Percentiles rank a stretch among this genome's conserved stretches.
These are phyloP conservation scores for Hypanus sabinus DNA, from an alignment of 2,113 vertebrate species.

Conservation along the genomic window DNA sequence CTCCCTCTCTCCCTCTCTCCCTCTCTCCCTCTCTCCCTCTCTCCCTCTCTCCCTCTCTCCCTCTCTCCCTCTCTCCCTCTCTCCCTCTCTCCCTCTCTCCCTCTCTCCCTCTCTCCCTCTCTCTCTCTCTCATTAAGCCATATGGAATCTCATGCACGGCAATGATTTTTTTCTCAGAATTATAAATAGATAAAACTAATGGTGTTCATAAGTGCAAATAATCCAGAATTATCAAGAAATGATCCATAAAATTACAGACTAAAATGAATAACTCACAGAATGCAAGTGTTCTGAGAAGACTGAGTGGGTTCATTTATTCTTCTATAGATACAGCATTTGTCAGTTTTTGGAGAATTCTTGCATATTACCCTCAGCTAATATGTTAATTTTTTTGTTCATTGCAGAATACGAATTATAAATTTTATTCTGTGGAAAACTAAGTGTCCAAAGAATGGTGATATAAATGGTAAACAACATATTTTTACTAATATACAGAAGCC, in stretches of 20 bases:
- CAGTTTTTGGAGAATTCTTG: background rate
- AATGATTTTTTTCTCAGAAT: background rate
- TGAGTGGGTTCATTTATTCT: background rate
- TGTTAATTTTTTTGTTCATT: constrained; percentile 39
- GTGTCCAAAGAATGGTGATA: background rate
- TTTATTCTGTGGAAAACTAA: constrained; percentile 63
- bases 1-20: too few species aligned
- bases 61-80: too few species aligned
- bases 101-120: too few species aligned
- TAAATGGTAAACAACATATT: constrained; percentile 54
- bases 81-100: too few species aligned
- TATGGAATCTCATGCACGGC: background rate
- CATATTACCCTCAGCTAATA: background rate
- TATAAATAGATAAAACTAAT: background rate
- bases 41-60: too few species aligned
- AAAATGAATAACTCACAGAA: background rate
- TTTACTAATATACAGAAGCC: background rate
- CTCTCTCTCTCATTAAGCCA: background rate
- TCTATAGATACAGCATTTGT: background rate
- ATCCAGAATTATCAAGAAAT: background rate
- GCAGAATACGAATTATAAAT: constrained; percentile 74
- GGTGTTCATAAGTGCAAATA: background rate
- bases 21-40: too few species aligned
- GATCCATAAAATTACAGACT: background rate
- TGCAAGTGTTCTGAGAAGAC: background rate